Evolutionary conservation across 2,797 vertebrate genomes (phyloP).

Genomic region (Falco rusticolus): DNA sequence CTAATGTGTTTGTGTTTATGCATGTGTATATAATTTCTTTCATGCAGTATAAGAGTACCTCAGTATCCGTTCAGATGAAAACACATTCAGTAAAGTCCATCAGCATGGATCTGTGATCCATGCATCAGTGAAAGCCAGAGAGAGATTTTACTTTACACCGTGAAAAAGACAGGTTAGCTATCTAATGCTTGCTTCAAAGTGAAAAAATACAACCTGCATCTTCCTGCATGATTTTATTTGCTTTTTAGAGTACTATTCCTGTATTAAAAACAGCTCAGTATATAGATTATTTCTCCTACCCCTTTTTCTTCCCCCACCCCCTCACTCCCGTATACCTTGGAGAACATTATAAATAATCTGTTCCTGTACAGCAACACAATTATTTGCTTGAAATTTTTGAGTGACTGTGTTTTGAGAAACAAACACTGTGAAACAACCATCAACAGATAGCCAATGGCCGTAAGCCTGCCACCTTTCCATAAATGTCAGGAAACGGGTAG

Average conservation of each 20-base stretch:
- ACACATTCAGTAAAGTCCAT: conserved; percentile 56
- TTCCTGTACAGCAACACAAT: conserved; percentile 24
- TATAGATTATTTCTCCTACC: conserved; percentile 4
- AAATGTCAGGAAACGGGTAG: conserved; percentile 62
- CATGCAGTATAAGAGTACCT: background rate
- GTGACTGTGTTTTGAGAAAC: conserved; percentile 33
- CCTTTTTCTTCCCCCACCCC: background rate
- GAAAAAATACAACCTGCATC: background rate
- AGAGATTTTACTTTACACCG: conserved; percentile 27
- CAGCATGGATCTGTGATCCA: conserved; percentile 47
- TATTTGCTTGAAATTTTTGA: conserved; percentile 56
- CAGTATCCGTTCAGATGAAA: conserved; percentile 49
- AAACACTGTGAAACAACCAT: conserved; percentile 33
- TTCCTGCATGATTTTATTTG: background rate
- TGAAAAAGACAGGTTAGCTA: background rate
- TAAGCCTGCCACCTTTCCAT: conserved; percentile 58
- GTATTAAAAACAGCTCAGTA: conserved; percentile 4
- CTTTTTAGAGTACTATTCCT: background rate
- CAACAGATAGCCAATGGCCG: conserved; percentile 58
- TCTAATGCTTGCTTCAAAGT: conserved; percentile 13
- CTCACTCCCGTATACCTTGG: background rate
- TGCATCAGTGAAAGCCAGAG: conserved; percentile 33
- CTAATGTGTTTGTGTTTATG: background rate
- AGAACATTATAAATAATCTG: conserved; percentile 2
- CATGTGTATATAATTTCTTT: background rate